These are phyloP conservation scores for Diceros bicornis DNA, from an alignment of 2,797 vertebrate species.

Conservation along the genomic window DNA sequence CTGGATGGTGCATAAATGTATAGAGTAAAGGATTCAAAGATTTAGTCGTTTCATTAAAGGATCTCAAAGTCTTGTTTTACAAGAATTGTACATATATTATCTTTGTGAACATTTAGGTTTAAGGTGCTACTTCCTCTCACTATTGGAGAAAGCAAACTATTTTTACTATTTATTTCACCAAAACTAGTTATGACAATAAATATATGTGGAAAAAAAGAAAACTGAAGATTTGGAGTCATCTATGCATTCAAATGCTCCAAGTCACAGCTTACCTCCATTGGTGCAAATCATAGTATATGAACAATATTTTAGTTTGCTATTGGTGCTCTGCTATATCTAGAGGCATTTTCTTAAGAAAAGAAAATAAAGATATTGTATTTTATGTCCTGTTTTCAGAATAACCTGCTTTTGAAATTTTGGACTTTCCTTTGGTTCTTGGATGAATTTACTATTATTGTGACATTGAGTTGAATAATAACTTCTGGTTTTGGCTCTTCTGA, in stretches of 20 bases:
- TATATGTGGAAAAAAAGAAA: not conserved
- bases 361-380: not conserved
- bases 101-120: not conserved
- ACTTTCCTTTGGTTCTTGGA: slow-evolving; percentile 42
- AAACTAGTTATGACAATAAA: slow-evolving; percentile 10
- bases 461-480: slow-evolving; percentile 15
- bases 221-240: not conserved
- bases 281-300: not conserved
- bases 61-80: slow-evolving; percentile 11
- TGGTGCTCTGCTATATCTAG: slow-evolving; percentile 32
- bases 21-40: not conserved
- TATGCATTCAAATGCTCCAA: not conserved
- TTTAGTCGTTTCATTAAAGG: not conserved
- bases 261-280: not conserved
- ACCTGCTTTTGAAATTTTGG: slow-evolving; percentile 5
- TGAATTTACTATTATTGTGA: slow-evolving; percentile 7
- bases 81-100: not conserved
- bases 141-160: slow-evolving; percentile 10
- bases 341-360: not conserved
- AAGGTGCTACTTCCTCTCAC: not conserved
- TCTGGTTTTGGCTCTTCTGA: not conserved
- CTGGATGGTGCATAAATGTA: not conserved
- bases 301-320: not conserved
- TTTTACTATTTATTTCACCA: not conserved
- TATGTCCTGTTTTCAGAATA: slow-evolving; percentile 41